These are phyloP conservation scores for Channallabes apus DNA, from an alignment of 2,797 vertebrate species.

Conservation along the genomic window DNA sequence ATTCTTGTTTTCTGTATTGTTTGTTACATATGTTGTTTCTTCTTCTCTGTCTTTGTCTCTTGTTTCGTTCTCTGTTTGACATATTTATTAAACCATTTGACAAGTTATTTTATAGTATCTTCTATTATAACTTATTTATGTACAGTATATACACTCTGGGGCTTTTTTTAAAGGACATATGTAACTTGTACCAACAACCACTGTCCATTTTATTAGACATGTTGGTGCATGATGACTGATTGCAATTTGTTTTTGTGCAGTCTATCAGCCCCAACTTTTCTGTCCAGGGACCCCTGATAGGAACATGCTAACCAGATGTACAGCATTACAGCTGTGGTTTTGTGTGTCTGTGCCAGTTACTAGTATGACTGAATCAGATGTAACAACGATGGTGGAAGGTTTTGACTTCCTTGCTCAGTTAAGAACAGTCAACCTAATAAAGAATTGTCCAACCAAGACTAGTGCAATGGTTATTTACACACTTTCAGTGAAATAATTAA, in stretches of 20 bases:
- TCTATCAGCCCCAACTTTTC: background rate
- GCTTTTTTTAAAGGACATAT: background rate
- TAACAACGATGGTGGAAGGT: background rate
- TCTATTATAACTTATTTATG: background rate
- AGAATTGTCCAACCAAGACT: background rate
- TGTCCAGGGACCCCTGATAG: background rate
- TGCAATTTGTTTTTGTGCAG: background rate
- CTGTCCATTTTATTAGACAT: background rate
- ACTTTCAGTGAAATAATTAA: background rate
- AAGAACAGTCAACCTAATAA: background rate
- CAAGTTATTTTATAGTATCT: constrained; percentile 14
- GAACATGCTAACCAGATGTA: background rate
- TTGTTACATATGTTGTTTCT: constrained; percentile 2
- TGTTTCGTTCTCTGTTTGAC: too few species aligned
- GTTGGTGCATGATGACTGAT: background rate
- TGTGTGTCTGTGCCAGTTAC: background rate
- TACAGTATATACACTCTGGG: background rate
- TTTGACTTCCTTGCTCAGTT: background rate
- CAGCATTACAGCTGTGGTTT: background rate
- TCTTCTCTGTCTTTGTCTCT: too few species aligned
- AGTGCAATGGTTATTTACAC: background rate
- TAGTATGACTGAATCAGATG: background rate
- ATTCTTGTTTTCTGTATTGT: constrained; percentile 1
- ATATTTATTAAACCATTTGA: background rate
- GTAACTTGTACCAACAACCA: background rate